Evolutionary conservation across 2,888 invertebrate genomes (phyloP).

Genomic region (Scaeva pyrastri): DNA sequence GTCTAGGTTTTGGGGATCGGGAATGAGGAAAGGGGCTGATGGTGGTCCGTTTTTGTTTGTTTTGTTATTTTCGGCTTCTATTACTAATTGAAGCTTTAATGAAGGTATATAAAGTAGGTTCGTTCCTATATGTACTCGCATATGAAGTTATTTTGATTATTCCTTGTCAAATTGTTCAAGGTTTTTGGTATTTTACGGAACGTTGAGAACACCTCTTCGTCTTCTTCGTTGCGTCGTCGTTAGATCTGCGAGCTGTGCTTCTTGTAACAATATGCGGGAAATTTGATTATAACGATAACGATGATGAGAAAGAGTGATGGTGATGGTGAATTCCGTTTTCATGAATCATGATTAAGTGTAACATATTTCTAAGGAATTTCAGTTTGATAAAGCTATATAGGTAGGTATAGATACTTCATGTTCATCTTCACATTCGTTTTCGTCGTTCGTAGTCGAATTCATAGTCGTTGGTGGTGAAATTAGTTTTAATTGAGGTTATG

Average conservation of each 20-base stretch:
- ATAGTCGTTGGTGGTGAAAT: constrained; percentile 30
- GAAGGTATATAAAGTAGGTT: not conserved
- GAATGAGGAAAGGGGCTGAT: not conserved
- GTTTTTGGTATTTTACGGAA: not conserved
- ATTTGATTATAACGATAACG: constrained; percentile 25
- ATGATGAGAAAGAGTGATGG: constrained; percentile 13
- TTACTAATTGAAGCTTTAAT: constrained; percentile 4
- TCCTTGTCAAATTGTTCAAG: constrained; percentile 53
- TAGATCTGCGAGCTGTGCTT: too few relatives aligned
- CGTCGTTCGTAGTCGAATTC: not conserved
- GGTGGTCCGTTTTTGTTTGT: not conserved
- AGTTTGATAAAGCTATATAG: too few relatives aligned
- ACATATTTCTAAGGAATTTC: constrained; percentile 40
- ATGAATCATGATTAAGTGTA: constrained; percentile 36
- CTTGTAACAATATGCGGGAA: constrained; percentile 15
- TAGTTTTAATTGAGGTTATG: constrained; percentile 64
- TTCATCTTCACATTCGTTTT: not conserved
- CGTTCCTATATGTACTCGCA: not conserved
- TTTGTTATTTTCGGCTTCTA: constrained; percentile 42
- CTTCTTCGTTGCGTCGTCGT: too few relatives aligned
- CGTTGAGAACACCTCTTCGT: not conserved
- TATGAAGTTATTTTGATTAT: constrained; percentile 55
- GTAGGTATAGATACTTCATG: too few relatives aligned
- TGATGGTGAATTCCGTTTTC: constrained; percentile 4
- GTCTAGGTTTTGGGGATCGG: not conserved